Base-by-base conservation (phyloP, 1,140 invertebrate species). In the Drosophila sechellia region DNA sequence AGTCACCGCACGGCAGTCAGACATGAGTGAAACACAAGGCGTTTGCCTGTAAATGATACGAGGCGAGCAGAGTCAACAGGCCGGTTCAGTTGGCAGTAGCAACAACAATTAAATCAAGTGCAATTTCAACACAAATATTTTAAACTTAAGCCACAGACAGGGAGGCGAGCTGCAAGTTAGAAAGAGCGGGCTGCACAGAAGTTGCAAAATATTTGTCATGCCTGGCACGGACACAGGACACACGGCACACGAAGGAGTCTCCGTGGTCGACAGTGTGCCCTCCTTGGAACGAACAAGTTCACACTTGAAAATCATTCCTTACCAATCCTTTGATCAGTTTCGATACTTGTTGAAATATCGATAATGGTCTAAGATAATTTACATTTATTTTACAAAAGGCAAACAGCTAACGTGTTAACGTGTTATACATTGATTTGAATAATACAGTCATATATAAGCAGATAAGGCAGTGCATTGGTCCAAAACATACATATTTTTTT, bases 81-180 rank as follows among this genome's bases (percentile, higher is more conserved):
- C 63, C 55, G 64, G 58, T 34, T 50, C 45, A 31, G 63, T 17
- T 11, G 49, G 43, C 56, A 25, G n/a, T 46, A 84, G 65, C 75
- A 87, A 83, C 84, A 89, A 87, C 84, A 87, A 87, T 87, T 87
- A 87, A 87, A 89, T 87, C 83, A 87, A 89, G 79, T 83, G 83
- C 79, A 87, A 87, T 83, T 86, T 87, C 79, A 79, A 86, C 79
- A 69, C 83, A 86, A 86, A 86, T 87, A 86, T 86, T 86, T 86
- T 86, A 87, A 87, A 87, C 75, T 81, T 79, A 57, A 79, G 64
- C 81, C 83, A 50, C 81, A 78, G 56, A 50, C 68, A 65, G 48
- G 65, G 46, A 65, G 17, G 65, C 42, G 48, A 31, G 8, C 31
- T 37, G 12, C n/a, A 35, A 27, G 40, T 17, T 35, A 55, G 42